phyloP scores from a whole-genome alignment of 2,113 vertebrate species.

The Sturnira hondurensis region DNA sequence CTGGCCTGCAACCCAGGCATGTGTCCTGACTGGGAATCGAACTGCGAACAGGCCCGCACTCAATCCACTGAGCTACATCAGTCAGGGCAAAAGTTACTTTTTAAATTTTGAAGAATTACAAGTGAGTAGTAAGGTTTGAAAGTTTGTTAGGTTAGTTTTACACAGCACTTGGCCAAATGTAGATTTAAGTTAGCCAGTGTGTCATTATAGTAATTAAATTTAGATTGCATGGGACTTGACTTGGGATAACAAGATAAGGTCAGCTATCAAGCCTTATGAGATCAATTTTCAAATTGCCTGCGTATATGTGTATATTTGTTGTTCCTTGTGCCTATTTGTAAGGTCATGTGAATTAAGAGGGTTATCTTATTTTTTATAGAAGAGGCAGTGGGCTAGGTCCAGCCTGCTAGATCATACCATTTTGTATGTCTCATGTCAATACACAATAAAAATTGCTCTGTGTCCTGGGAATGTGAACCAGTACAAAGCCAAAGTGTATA shows the following conservation, averaged over 20 bases:
- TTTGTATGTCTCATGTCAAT: background rate
- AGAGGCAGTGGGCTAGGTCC: background rate
- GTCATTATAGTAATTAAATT: background rate
- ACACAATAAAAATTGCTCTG: background rate
- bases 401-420: background rate
- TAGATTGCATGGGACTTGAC: background rate
- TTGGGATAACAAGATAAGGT: background rate
- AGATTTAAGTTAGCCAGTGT: slow-evolving; percentile 20
- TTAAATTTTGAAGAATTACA: slow-evolving; percentile 29
- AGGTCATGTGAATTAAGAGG: slow-evolving; percentile 10
- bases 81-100: too few species aligned
- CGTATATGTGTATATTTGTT: background rate
- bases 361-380: background rate
- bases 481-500: background rate
- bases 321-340: slow-evolving; percentile 2
- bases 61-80: too few species aligned
- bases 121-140: background rate
- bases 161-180: background rate
- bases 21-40: too few species aligned
- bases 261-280: background rate
- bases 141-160: background rate
- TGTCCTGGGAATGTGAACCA: background rate
- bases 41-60: too few species aligned
- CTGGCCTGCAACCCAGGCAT: too few species aligned
- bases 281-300: slow-evolving; percentile 11